Conservation (phyloP, 2,797 vertebrate genomes). For the Mormyrus proboscirostris region DNA sequence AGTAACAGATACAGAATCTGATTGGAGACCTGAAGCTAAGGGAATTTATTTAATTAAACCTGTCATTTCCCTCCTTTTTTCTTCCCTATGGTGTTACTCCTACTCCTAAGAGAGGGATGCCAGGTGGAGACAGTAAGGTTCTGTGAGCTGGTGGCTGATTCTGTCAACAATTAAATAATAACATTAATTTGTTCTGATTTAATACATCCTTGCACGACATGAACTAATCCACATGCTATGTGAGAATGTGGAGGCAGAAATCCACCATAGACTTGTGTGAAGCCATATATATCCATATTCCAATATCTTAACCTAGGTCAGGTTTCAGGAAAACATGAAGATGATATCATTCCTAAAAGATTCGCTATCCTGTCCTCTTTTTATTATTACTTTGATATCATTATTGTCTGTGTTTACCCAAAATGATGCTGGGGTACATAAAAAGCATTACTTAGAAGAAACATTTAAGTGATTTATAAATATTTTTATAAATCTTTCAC, state of each 20-base stretch:
- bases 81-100: neutral
- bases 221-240: neutral
- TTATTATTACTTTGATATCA: neutral
- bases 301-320: neutral
- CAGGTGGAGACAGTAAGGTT: neutral
- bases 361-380: neutral
- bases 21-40: neutral
- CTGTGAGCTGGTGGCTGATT: neutral
- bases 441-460: neutral
- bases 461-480: neutral
- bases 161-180: neutral
- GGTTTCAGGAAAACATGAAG: neutral
- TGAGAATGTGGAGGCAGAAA: neutral
- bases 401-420: neutral
- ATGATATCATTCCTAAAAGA: neutral
- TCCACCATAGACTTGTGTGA: neutral
- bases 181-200: neutral
- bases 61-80: neutral
- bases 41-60: slow-evolving; percentile 5
- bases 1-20: neutral
- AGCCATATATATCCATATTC: neutral
- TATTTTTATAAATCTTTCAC: neutral
- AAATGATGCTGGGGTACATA: neutral
- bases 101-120: neutral
- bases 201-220: neutral